phyloP scores from a whole-genome alignment of 2,113 vertebrate genomes.

The Charadrius vociferus region DNA sequence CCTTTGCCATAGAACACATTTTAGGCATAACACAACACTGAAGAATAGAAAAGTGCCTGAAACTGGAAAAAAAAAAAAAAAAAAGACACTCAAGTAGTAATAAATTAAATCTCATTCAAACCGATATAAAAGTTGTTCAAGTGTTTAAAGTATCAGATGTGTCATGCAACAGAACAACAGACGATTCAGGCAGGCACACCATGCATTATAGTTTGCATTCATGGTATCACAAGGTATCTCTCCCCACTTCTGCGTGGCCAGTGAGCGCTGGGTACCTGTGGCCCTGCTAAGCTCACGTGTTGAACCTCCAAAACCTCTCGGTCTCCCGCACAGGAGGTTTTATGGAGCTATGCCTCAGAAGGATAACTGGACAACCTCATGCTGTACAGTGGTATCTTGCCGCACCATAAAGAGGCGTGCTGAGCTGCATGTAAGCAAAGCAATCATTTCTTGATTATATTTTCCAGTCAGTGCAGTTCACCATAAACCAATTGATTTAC shows the following conservation, averaged over 20 bases:
- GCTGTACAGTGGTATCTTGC: conserved; percentile 21
- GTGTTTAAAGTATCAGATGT: conserved; percentile 83
- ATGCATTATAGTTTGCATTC: conserved; percentile 79
- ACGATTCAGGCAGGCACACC: conserved; percentile 81
- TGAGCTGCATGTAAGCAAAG: conserved; percentile 74
- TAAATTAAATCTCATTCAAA: conserved; percentile 89
- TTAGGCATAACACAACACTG: conserved; percentile 79
- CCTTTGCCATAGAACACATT: conserved; percentile 68
- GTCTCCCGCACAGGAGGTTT: conserved; percentile 30
- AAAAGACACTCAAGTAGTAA: conserved; percentile 83
- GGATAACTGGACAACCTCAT: conserved; percentile 19
- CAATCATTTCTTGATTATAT: conserved; percentile 69
- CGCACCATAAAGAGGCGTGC: conserved; percentile 15
- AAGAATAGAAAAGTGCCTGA: conserved; percentile 81
- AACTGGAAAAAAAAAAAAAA: conserved; percentile 38
- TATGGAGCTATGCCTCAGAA: neutral
- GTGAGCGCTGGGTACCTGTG: conserved; percentile 32
- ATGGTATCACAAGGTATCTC: conserved; percentile 57
- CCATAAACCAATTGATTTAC: neutral
- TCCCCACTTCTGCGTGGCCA: conserved; percentile 35
- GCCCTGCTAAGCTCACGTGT: neutral
- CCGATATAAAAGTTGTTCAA: conserved; percentile 89
- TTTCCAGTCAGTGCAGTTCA: conserved; percentile 48
- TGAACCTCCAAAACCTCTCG: neutral
- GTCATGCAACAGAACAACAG: conserved; percentile 88